Conservation (phyloP, 2,888 invertebrate species). For the Polymixis lichenea region DNA sequence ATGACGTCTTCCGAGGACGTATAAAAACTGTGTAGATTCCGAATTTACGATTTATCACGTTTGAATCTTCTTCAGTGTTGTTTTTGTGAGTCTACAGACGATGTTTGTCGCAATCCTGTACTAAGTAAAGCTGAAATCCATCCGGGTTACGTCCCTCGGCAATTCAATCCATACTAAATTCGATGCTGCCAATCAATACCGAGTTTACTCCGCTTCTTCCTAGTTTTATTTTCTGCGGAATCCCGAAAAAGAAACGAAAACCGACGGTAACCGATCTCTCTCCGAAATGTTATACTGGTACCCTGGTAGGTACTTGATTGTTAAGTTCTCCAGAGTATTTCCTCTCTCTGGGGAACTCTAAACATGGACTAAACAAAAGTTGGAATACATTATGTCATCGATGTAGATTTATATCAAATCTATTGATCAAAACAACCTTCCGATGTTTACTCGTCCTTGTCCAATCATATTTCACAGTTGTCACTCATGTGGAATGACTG, state of each 20-base stretch:
- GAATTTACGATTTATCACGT: conserved; percentile 71
- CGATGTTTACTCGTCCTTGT: conserved; percentile 49
- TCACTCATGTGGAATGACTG: conserved; percentile 43
- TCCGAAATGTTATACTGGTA: conserved; percentile 45
- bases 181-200: conserved; percentile 63
- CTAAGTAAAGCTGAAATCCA: conserved; percentile 46
- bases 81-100: conserved; percentile 29
- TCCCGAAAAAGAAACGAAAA: conserved; percentile 40
- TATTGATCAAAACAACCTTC: conserved; percentile 49
- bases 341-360: conserved; percentile 2
- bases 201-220: conserved; percentile 45
- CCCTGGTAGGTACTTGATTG: conserved; percentile 10
- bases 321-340: conserved; percentile 25
- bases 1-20: conserved; percentile 72
- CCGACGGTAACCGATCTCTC: conserved; percentile 51
- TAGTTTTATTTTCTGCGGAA: conserved; percentile 58
- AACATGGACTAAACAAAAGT: conserved; percentile 34
- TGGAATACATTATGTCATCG: conserved; percentile 28
- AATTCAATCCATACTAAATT: conserved; percentile 62
- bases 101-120: conserved; percentile 33
- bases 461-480: conserved; percentile 56
- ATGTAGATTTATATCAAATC: conserved; percentile 21
- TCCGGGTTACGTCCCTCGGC: conserved; percentile 29
- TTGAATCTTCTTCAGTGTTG: conserved; percentile 23
- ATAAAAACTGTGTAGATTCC: conserved; percentile 68